These are phyloP conservation scores for Pimephales promelas DNA, from an alignment of 2,113 vertebrate species.

Conservation along the genomic window DNA sequence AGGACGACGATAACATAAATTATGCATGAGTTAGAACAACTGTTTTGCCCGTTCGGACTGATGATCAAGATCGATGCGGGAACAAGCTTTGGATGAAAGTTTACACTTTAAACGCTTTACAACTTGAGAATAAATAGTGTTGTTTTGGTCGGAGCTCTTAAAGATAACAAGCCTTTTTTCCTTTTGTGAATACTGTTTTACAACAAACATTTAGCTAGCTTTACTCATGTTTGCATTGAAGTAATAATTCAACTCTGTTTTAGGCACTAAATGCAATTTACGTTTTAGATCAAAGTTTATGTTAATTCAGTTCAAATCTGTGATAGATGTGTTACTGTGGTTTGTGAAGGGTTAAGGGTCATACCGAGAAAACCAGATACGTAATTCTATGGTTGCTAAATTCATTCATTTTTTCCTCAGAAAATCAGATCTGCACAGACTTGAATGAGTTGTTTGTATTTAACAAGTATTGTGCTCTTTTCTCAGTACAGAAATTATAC, in stretches of 20 bases:
- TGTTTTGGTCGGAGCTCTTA: not conserved
- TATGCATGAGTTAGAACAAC: conserved; percentile 62
- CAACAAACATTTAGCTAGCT: not conserved
- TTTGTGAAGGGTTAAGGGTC: too few species aligned
- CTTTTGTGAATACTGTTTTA: conserved; percentile 1
- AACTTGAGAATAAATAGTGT: conserved; percentile 33
- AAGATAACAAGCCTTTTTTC: not conserved
- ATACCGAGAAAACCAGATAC: too few species aligned
- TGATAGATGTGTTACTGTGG: too few species aligned
- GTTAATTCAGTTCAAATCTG: not conserved
- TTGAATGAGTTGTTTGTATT: too few species aligned
- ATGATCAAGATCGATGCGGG: conserved; percentile 43
- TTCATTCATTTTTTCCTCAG: too few species aligned
- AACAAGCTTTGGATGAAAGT: conserved; percentile 43
- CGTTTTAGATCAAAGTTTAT: not conserved
- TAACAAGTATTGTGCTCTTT: too few species aligned
- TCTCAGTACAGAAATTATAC: too few species aligned
- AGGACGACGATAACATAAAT: conserved; percentile 63
- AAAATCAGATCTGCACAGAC: too few species aligned
- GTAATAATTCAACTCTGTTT: not conserved
- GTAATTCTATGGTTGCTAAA: too few species aligned
- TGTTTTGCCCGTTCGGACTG: conserved; percentile 57
- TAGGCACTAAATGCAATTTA: not conserved
- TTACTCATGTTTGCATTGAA: not conserved
- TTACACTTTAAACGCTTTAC: conserved; percentile 43